Base-by-base conservation (phyloP, 2,113 vertebrate genomes). In the Lampris megalopsis region DNA sequence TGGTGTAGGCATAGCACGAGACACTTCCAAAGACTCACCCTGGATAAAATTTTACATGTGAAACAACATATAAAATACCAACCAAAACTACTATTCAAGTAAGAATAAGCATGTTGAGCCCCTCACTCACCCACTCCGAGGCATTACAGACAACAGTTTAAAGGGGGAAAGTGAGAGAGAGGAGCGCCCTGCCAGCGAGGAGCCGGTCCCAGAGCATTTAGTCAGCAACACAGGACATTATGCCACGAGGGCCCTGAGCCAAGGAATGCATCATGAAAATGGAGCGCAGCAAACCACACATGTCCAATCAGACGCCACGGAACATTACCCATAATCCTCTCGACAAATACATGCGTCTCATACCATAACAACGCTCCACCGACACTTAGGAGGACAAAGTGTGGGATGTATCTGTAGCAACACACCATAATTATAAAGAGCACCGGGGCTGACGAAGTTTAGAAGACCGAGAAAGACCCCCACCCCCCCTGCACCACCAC, bases 361-460 rank as follows among this genome's bases (percentile, higher is more conserved):
- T 88, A 88, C 88, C 87, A 91, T 91, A 92, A 92, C 91, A 89
- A 87, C 84, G 68, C 83, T 67, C 56, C 35, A 59, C 78, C 83
- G 77, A 81, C 88, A 80, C 85, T 88, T 79, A 68, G 81, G 82
- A 88, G 85, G 74, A 63, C 65, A 79, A 85, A 88, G 89, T 86
- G 86, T 88, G 85, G 86, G 87, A 87, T 75, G 86, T 90, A 91
- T 94, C 94, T 89, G 90, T 92, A 88, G 90, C 91, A 91, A 90
- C 81, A 93, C 86, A 92, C 92, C 92, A 89, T 94, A 95, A 96
- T 95, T 95, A 93, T 93, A 94, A 88, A 87, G 89, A 94, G 92
- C 79, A 77, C 77, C 93, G 89, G 88, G 89, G 94, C 94, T 95
- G 91, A 94, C 93, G 94, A 95, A 97, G 95, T 97, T 97, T 96